Base-by-base conservation (phyloP, 2,797 vertebrate genomes). In the Lagorchestes hirsutus region DNA sequence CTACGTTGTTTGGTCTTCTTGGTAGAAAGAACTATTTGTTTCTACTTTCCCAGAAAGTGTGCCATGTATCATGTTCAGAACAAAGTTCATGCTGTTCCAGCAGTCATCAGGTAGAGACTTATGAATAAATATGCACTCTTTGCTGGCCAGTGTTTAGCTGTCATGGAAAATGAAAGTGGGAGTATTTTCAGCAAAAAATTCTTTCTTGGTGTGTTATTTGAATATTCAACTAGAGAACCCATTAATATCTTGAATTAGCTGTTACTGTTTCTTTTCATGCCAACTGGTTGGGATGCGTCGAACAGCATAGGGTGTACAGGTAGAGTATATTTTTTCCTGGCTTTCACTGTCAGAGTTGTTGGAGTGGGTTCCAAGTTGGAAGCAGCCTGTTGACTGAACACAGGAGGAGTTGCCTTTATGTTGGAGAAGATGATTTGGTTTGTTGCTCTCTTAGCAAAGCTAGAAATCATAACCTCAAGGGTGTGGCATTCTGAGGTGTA, bases 391-490 rank as follows among this genome's bases (percentile, higher is more conserved):
- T 97, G 94, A 98, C 97, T 97, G 95, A 95, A 96, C 94, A 93
- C 96, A 96, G 96, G 97, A 95, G 96, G 96, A 98, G 96, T 16
- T 96, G 95, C 95, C 96, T 95, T 59, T 97, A 5, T 91, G 92
- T 95, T 94, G 97, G 74, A 31, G 93, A 98, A 95, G 94, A 94
- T 67, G 94, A 62, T 98, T 98, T 97, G 97, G 98, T 98, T 97
- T 97, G 97, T 98, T 98, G 97, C 95, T 98, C 93, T 98, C 97
- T 98, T 98, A 97, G 97, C 97, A 97, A 97, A 97, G 96, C 96
- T 97, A 96, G 93, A 96, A 98, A 94, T 92, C 91, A 82, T 90
- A 97, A 98, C 96, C 97, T 98, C 74, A 95, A 96, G 93, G 96
- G 93, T 95, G 96, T 92, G 56, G 59, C 94, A 97, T 95, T 94